phyloP scores from a whole-genome alignment of 1,140 invertebrate genomes.

The Bombus sylvicola region DNA sequence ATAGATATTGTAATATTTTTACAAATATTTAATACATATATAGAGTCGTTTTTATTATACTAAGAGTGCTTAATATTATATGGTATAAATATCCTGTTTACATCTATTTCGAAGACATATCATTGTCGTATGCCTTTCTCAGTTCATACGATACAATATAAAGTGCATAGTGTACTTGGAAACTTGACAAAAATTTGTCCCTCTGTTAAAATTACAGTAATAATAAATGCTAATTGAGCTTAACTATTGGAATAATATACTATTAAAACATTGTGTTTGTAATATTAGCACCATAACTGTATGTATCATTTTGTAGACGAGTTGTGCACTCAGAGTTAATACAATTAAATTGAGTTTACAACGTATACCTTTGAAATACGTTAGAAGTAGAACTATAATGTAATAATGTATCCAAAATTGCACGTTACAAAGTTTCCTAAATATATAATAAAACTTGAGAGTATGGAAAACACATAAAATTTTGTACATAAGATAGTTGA shows the following conservation, averaged over 20 bases:
- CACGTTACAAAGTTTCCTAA: not conserved
- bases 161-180: conserved; percentile 17
- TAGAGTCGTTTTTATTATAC: conserved; percentile 46
- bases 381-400: not conserved
- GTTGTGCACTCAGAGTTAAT: conserved; percentile 23
- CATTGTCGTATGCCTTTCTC: conserved; percentile 21
- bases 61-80: conserved; percentile 56
- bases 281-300: conserved; percentile 73
- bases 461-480: not conserved
- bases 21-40: conserved; percentile 63
- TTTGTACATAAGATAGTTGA: not conserved
- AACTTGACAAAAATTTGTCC: conserved; percentile 47
- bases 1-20: conserved; percentile 50
- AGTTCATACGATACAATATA: conserved; percentile 31
- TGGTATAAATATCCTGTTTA: conserved; percentile 68
- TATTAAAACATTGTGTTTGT: conserved; percentile 56
- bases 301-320: conserved; percentile 54
- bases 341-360: conserved; percentile 3
- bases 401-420: conserved; percentile 10
- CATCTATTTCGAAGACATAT: conserved; percentile 67
- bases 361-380: not conserved
- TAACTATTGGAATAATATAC: conserved; percentile 50
- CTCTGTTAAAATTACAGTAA: conserved; percentile 38
- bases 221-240: conserved; percentile 56
- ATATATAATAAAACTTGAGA: not conserved